Percentiles rank a stretch among this genome's conserved stretches.
Conservation (phyloP, 1,140 invertebrate species). For the Sminthurinus signatus region DNA sequence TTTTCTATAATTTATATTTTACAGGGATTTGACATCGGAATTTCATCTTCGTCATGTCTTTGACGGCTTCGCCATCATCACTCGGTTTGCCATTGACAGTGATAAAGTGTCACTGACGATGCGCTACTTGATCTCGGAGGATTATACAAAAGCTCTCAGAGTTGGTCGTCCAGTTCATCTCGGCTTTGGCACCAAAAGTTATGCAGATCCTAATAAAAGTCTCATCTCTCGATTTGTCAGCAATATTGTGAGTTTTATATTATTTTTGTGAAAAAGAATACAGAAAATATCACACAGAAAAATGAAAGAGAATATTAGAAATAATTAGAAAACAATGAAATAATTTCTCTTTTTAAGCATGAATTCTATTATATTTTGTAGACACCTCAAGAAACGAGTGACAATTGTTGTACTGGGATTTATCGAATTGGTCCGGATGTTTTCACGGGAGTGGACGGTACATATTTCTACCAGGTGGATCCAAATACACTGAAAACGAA, state of each 20-base stretch:
- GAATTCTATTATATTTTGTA: neutral
- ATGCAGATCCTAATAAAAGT: constrained; percentile 20
- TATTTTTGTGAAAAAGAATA: neutral
- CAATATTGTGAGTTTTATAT: neutral
- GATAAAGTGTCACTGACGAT: constrained; percentile 23
- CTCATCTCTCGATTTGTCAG: constrained; percentile 16
- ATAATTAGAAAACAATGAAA: neutral
- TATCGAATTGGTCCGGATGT: constrained; percentile 28
- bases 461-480: constrained; percentile 22
- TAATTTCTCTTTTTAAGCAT: neutral
- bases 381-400: constrained; percentile 26
- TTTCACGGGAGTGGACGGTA: constrained; percentile 25
- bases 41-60: constrained; percentile 15
- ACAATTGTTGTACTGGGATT: constrained; percentile 22
- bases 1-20: too few species aligned
- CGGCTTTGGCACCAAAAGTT: constrained; percentile 30
- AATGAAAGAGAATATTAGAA: too few species aligned
- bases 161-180: constrained; percentile 17
- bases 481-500: constrained; percentile 7
- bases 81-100: constrained; percentile 19
- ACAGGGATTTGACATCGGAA: neutral
- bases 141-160: constrained; percentile 22
- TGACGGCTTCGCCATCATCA: constrained; percentile 31
- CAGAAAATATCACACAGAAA: too few species aligned
- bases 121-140: constrained; percentile 31